Evolutionary conservation across 2,113 vertebrate genomes (phyloP).

Genomic region (Dasyurus viverrinus): DNA sequence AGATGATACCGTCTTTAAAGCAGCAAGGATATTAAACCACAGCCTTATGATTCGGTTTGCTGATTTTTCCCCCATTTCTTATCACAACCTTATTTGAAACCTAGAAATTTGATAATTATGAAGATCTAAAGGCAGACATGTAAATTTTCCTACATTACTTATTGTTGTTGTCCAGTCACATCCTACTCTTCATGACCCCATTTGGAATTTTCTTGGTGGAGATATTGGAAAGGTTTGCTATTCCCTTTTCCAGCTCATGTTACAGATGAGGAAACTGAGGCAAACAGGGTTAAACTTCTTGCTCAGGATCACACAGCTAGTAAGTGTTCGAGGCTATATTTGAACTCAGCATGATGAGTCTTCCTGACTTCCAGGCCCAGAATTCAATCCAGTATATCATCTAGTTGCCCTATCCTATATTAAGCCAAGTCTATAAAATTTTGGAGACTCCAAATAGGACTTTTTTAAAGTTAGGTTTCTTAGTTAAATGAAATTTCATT

Average conservation of each 20-base stretch:
- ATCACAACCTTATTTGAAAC: not conserved
- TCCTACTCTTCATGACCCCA: not conserved
- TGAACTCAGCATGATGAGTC: not conserved
- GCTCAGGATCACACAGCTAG: not conserved
- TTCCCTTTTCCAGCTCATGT: not conserved
- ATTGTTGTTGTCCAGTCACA: not conserved
- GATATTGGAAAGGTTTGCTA: not conserved
- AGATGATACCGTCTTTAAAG: not conserved
- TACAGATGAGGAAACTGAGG: not conserved
- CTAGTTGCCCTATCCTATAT: not conserved
- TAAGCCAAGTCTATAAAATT: not conserved
- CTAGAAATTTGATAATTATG: conserved; percentile 23
- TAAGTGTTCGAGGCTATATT: not conserved
- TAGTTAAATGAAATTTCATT: not conserved
- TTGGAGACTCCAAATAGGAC: not conserved
- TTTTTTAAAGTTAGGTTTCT: not conserved
- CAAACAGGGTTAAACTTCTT: not conserved
- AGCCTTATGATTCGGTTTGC: not conserved
- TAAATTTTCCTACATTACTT: not conserved
- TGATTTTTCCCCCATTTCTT: not conserved
- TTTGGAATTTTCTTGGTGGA: not conserved
- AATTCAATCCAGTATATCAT: not conserved
- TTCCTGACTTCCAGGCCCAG: not conserved
- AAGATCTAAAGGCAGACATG: conserved; percentile 16
- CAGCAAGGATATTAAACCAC: not conserved